Percentiles rank a stretch among this genome's conserved stretches.
Conservation (phyloP, 2,113 vertebrate genomes). For the Lynx canadensis region DNA sequence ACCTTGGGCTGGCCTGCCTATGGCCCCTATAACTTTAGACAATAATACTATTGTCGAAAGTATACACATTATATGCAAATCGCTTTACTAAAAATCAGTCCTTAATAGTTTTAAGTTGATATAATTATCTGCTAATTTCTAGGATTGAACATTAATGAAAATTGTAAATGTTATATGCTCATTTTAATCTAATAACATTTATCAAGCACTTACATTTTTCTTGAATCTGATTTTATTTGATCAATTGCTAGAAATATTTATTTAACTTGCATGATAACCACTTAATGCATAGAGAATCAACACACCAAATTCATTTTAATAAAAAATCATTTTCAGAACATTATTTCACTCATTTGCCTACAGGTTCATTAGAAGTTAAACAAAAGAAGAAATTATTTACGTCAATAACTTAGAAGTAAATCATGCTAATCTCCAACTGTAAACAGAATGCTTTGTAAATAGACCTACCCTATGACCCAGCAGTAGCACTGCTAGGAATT, state of each 20-base stretch:
- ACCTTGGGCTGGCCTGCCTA: background rate
- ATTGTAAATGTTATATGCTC: background rate
- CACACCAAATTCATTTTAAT: slow-evolving; percentile 23
- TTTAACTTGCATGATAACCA: slow-evolving; percentile 1
- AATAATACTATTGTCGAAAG: background rate
- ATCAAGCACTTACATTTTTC: background rate
- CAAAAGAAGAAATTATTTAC: slow-evolving; percentile 52
- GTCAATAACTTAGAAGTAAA: slow-evolving; percentile 41
- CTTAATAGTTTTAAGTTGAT: background rate
- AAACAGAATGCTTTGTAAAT: slow-evolving; percentile 61
- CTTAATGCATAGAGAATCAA: slow-evolving; percentile 36
- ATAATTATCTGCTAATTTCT: background rate
- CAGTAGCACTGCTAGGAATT: no score
- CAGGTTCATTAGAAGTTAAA: slow-evolving; percentile 42
- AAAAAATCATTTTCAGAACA: slow-evolving; percentile 62
- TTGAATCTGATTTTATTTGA: slow-evolving; percentile 34
- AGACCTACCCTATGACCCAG: no score
- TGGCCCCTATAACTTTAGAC: background rate
- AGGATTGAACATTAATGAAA: slow-evolving; percentile 40
- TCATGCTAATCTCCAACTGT: slow-evolving; percentile 37
- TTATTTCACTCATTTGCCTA: slow-evolving; percentile 61
- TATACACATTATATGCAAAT: background rate
- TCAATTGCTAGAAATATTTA: slow-evolving; percentile 17
- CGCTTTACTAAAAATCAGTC: background rate
- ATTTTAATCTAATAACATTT: slow-evolving; percentile 20